These are phyloP conservation scores for Ooceraea biroi DNA, from an alignment of 1,140 invertebrate species.

Conservation along the genomic window DNA sequence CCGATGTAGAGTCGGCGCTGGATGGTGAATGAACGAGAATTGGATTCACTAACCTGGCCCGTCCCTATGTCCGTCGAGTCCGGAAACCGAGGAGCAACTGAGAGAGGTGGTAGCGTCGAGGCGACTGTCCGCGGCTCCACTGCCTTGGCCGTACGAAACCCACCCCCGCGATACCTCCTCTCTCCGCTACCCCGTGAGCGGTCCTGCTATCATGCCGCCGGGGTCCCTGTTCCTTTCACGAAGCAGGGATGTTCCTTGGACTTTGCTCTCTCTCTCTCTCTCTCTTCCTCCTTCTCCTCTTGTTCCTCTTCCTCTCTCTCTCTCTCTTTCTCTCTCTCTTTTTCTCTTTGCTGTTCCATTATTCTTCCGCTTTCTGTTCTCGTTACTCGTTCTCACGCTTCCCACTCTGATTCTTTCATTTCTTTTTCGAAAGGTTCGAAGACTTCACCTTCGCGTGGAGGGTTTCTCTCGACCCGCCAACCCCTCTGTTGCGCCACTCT, in stretches of 20 bases:
- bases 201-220: constrained; percentile 35
- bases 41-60: constrained; percentile 74
- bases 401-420: background rate
- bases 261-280: constrained; percentile 42
- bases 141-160: constrained; percentile 65
- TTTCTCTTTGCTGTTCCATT: background rate
- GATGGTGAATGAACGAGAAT: constrained; percentile 72
- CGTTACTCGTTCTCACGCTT: constrained; percentile 1
- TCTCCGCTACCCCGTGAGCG: constrained; percentile 8
- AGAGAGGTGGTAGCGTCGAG: constrained; percentile 71
- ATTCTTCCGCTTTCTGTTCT: background rate
- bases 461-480: constrained; percentile 17
- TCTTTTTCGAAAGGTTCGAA: constrained; percentile 36
- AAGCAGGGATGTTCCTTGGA: constrained; percentile 49
- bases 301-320: constrained; percentile 25
- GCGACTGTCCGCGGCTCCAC: constrained; percentile 66
- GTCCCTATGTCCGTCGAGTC: constrained; percentile 69
- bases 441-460: constrained; percentile 41
- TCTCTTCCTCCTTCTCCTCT: constrained; percentile 19
- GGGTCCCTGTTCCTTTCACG: constrained; percentile 54
- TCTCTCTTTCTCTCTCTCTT: no score
- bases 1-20: constrained; percentile 61
- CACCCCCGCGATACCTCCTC: constrained; percentile 33
- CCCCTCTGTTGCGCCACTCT: constrained; percentile 11
- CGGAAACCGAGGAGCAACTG: constrained; percentile 74